A percentile compares a stretch with the other conserved stretches of the same genome.
phyloP scores from a whole-genome alignment of 2,797 vertebrate species.

The Leptodactylus fallax region DNA sequence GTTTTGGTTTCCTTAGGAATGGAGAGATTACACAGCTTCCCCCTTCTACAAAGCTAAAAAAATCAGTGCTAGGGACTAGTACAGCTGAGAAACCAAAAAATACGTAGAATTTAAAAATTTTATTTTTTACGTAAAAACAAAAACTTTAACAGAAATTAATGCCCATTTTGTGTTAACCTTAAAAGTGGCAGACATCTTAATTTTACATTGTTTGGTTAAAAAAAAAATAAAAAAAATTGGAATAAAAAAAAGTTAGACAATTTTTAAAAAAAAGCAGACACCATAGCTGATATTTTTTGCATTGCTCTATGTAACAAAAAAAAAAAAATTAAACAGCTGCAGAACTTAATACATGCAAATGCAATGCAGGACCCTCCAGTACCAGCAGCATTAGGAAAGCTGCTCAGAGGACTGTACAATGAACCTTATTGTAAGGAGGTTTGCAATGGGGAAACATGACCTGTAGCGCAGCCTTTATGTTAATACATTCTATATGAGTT shows the following conservation, averaged over 20 bases:
- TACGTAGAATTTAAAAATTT: slow-evolving; percentile 61
- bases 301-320: slow-evolving; percentile 35
- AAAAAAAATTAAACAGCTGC: slow-evolving; percentile 39
- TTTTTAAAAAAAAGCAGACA: slow-evolving; percentile 1
- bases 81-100: slow-evolving; percentile 68
- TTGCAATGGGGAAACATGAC: slow-evolving; percentile 35
- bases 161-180: slow-evolving; percentile 88
- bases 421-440: slow-evolving; percentile 29
- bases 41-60: slow-evolving; percentile 76
- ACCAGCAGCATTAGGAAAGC: slow-evolving; percentile 37
- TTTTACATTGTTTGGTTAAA: slow-evolving; percentile 85
- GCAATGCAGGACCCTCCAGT: slow-evolving; percentile 39
- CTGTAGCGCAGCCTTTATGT: slow-evolving; percentile 47
- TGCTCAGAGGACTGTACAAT: slow-evolving; percentile 53
- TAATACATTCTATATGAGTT: slow-evolving; percentile 56
- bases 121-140: slow-evolving; percentile 76
- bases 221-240: slow-evolving; percentile 78
- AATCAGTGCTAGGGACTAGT: slow-evolving; percentile 76
- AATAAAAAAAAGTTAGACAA: slow-evolving; percentile 4
- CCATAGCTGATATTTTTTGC: slow-evolving; percentile 34
- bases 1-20: neutral
- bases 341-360: slow-evolving; percentile 55
- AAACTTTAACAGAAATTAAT: slow-evolving; percentile 84
- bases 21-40: slow-evolving; percentile 40
- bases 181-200: slow-evolving; percentile 81